Percentiles rank a stretch among this genome's conserved stretches.
phyloP scores from a whole-genome alignment of 2,797 vertebrate genomes.

The Cynopterus sphinx region DNA sequence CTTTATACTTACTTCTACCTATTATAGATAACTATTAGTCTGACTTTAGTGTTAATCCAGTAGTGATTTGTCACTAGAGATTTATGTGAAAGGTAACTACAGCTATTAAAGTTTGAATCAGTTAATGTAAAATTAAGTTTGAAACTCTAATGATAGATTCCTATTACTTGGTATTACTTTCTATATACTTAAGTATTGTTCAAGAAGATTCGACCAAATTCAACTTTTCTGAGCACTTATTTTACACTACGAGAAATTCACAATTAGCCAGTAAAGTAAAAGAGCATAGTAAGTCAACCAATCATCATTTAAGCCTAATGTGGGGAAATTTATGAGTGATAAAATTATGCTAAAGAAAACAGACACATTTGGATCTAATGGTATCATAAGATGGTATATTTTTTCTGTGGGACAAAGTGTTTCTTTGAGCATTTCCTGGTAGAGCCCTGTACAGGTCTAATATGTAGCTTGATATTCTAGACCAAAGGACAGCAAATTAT shows the following conservation, averaged over 20 bases:
- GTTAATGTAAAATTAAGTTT: slow-evolving; percentile 21
- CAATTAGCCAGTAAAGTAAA: background rate
- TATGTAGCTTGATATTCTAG: background rate
- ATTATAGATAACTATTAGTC: background rate
- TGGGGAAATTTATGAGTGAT: background rate
- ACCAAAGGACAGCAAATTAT: background rate
- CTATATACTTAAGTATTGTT: background rate
- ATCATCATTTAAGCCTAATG: background rate
- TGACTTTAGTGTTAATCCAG: background rate
- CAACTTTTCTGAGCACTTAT: background rate
- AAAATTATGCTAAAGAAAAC: background rate
- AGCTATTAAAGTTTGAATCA: background rate
- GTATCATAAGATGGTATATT: background rate
- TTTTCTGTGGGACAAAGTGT: background rate
- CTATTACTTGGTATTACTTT: background rate
- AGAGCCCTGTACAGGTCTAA: background rate
- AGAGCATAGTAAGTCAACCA: background rate
- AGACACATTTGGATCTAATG: background rate
- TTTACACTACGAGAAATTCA: background rate
- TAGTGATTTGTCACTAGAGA: background rate
- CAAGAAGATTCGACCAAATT: background rate
- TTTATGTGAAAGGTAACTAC: background rate
- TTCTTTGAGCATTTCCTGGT: background rate
- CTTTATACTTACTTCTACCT: background rate
- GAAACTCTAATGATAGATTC: background rate